Evolutionary conservation across 2,113 vertebrate genomes (phyloP).

Genomic region (Chrysochloris asiatica): DNA sequence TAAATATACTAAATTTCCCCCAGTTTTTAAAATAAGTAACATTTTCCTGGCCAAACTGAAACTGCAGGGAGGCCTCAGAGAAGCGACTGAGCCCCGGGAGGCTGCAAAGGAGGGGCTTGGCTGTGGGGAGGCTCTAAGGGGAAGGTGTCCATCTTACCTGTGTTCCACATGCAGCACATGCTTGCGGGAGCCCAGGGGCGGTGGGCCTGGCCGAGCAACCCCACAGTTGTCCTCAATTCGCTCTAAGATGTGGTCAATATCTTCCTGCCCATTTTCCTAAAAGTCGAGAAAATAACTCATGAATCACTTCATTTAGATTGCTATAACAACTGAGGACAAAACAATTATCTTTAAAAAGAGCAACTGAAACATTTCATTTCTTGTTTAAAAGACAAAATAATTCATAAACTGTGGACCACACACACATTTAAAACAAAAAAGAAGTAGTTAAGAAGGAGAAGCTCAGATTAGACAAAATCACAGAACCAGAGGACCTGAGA

Average conservation of each 20-base stretch:
- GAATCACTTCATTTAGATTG: background rate
- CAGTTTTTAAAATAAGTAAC: background rate
- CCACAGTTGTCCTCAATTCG: constrained; percentile 87
- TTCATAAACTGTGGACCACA: background rate
- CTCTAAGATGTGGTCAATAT: constrained; percentile 92
- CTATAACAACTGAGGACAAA: background rate
- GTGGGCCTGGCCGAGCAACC: background rate
- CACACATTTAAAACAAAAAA: background rate
- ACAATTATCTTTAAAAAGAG: background rate
- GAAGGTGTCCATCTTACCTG: constrained; percentile 83
- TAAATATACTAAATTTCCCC: background rate
- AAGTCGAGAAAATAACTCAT: constrained; percentile 44
- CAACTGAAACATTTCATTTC: background rate
- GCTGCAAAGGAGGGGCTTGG: background rate
- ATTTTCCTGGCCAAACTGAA: background rate
- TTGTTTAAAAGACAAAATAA: background rate
- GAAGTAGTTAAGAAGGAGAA: background rate
- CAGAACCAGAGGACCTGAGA: background rate
- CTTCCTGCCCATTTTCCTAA: constrained; percentile 86
- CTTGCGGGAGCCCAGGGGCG: constrained; percentile 45
- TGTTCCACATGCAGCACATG: constrained; percentile 93
- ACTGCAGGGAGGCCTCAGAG: no score
- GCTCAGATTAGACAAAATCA: background rate
- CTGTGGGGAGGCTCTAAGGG: background rate
- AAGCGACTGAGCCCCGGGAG: no score